phyloP scores from a whole-genome alignment of 1,140 invertebrate species.

The Babylonia areolata region DNA sequence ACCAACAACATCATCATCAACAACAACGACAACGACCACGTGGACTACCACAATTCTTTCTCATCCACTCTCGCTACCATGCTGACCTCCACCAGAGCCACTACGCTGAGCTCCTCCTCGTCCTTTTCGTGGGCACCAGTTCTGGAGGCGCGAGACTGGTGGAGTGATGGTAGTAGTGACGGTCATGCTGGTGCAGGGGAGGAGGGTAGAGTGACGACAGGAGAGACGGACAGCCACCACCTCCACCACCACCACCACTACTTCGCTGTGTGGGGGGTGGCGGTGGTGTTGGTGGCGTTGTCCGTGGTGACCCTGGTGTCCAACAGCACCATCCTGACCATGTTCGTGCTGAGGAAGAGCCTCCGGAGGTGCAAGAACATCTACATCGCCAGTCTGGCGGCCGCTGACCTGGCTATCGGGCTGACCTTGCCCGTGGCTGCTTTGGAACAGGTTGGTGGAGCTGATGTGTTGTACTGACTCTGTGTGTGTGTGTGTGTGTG shows the following conservation, averaged over 20 bases:
- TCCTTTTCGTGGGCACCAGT: too few relatives aligned
- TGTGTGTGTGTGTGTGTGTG: too few relatives aligned
- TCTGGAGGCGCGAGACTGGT: too few relatives aligned
- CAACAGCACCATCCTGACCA: constrained; percentile 61
- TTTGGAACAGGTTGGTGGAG: constrained; percentile 45
- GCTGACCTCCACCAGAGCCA: background rate
- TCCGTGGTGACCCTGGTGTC: constrained; percentile 56
- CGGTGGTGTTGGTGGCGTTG: constrained; percentile 57
- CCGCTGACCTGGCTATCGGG: constrained; percentile 65
- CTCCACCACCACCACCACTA: too few relatives aligned
- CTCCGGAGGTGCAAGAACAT: constrained; percentile 65
- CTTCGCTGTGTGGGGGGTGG: constrained; percentile 55
- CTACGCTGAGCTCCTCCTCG: too few relatives aligned
- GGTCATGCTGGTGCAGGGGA: too few relatives aligned
- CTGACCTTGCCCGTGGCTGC: constrained; percentile 61
- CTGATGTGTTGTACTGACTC: too few relatives aligned
- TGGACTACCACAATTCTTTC: too few relatives aligned
- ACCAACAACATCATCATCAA: background rate
- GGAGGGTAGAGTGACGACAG: background rate
- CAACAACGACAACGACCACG: too few relatives aligned
- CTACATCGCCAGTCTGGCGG: constrained; percentile 65
- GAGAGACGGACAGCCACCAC: too few relatives aligned
- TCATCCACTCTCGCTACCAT: background rate
- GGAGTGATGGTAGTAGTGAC: too few relatives aligned
- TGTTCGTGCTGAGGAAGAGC: constrained; percentile 59